phyloP scores from a whole-genome alignment of 2,797 vertebrate genomes.

The Oophaga sylvatica region DNA sequence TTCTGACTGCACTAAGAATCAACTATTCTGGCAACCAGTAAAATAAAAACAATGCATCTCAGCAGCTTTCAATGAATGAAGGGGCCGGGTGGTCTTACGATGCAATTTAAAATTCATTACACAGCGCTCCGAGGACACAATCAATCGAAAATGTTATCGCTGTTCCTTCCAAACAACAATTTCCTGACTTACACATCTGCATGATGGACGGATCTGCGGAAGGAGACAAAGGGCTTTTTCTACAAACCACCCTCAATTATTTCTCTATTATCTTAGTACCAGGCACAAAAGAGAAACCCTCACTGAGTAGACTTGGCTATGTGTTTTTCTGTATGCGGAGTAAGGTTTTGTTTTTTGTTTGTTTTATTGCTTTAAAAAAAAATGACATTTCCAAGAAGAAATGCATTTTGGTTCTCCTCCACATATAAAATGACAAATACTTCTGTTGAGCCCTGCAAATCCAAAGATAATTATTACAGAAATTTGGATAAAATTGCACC shows the following conservation, averaged over 20 bases:
- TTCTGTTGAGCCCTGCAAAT: neutral
- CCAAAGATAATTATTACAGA: constrained; percentile 1
- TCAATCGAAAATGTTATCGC: constrained; percentile 53
- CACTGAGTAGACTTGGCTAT: constrained; percentile 4
- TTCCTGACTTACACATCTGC: constrained; percentile 59
- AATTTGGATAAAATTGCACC: neutral
- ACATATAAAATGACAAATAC: neutral
- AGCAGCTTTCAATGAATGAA: constrained; percentile 48
- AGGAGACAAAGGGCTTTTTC: constrained; percentile 37
- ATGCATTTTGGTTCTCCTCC: neutral
- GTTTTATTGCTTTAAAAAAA: too few relatives aligned
- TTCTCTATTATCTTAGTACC: constrained; percentile 43
- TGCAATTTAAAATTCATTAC: constrained; percentile 60
- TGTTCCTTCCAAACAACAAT: constrained; percentile 53
- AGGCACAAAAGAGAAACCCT: constrained; percentile 33
- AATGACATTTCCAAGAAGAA: neutral
- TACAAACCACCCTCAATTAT: constrained; percentile 25
- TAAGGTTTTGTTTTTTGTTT: neutral
- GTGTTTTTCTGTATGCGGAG: neutral
- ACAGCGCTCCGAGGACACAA: constrained; percentile 38
- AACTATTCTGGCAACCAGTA: constrained; percentile 19
- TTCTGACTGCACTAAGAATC: constrained; percentile 36
- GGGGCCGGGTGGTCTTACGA: constrained; percentile 51
- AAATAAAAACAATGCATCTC: constrained; percentile 53
- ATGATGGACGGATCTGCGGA: constrained; percentile 39